These are phyloP conservation scores for Caenorhabditis macrosperma DNA, from an alignment of 2,888 invertebrate species.

Conservation along the genomic window DNA sequence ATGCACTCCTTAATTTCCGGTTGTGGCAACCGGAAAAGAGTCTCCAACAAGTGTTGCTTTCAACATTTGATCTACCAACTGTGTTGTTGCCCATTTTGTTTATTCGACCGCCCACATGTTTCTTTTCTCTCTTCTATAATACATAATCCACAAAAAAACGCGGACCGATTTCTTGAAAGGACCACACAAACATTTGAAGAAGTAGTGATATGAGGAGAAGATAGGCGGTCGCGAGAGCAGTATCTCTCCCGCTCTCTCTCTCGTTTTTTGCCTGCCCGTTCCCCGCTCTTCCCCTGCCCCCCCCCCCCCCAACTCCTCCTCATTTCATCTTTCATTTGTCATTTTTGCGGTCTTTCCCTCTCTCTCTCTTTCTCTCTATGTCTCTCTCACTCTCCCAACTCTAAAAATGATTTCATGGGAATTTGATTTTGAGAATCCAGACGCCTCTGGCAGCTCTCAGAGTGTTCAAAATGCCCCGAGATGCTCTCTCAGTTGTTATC, in stretches of 20 bases:
- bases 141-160: slow-evolving; percentile 10
- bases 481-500: too few relatives aligned
- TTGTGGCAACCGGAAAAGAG: too few relatives aligned
- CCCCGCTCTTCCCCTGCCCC: background rate
- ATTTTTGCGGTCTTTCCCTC: slow-evolving; percentile 28
- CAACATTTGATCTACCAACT: too few relatives aligned
- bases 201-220: slow-evolving; percentile 39
- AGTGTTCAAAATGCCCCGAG: too few relatives aligned
- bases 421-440: background rate
- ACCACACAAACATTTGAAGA: slow-evolving; percentile 44
- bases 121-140: background rate
- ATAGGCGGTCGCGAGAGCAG: background rate
- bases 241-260: background rate
- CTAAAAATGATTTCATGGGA: too few relatives aligned
- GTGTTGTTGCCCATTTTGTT: too few relatives aligned
- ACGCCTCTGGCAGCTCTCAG: too few relatives aligned
- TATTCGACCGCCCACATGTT: background rate
- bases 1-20: too few relatives aligned
- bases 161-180: too few relatives aligned
- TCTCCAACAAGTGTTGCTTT: too few relatives aligned
- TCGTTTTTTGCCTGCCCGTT: background rate
- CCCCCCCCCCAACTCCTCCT: background rate
- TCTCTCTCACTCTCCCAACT: too few relatives aligned
- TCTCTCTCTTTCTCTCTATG: background rate
- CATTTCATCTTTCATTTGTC: slow-evolving; percentile 29